phyloP scores from a whole-genome alignment of 35 echinoderm and acorn worm genomes.

The Ophiothrix spiculata region DNA sequence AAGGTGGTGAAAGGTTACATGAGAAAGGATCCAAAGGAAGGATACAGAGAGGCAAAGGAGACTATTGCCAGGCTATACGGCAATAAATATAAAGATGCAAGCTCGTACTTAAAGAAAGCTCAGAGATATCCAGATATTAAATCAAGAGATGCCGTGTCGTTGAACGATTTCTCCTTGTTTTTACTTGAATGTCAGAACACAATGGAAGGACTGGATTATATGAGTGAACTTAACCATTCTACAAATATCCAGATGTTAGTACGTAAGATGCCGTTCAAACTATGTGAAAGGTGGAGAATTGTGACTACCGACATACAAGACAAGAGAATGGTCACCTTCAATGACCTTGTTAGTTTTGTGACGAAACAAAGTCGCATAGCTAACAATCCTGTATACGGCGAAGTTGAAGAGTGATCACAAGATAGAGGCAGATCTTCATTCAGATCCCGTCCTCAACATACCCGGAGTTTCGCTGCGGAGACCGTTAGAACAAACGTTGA shows the following conservation, averaged over 20 bases:
- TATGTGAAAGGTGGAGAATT: neutral
- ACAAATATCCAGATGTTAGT: conserved; percentile 7
- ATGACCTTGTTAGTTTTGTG: conserved; percentile 5
- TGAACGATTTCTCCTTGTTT: conserved; percentile 19
- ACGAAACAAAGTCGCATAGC: neutral
- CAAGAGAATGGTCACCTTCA: neutral
- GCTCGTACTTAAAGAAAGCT: neutral
- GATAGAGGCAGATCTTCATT: neutral
- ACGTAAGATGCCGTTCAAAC: neutral
- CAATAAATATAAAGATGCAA: neutral
- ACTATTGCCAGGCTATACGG: conserved; percentile 5
- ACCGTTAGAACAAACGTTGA: too few relatives aligned
- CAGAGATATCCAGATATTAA: neutral
- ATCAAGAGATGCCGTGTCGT: neutral
- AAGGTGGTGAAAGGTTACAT: conserved; percentile 5
- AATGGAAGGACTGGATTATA: neutral
- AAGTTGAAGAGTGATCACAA: neutral
- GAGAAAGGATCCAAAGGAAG: neutral
- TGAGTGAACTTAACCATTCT: neutral
- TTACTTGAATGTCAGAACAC: conserved; percentile 5
- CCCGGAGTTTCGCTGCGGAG: neutral
- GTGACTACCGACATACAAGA: neutral
- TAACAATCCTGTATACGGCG: conserved; percentile 3
- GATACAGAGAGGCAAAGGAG: conserved; percentile 9
- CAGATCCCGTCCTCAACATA: neutral